These are phyloP conservation scores for Papilio elwesi DNA, from an alignment of 2,888 invertebrate genomes.

Conservation along the genomic window DNA sequence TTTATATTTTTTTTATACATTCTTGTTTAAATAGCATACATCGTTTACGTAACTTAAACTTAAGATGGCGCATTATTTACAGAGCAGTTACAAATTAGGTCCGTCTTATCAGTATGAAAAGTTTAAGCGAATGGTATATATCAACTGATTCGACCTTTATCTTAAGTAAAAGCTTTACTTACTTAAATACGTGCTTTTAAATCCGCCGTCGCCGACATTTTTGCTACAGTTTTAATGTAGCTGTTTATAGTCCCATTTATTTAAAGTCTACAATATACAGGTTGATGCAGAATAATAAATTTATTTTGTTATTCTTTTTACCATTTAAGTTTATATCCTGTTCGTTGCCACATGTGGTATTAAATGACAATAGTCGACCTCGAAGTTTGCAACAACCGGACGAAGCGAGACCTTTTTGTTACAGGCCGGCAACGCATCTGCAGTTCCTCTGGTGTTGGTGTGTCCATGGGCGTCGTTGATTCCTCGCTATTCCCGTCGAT, in stretches of 20 bases:
- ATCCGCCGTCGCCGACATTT: conserved; percentile 14
- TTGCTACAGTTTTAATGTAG: conserved; percentile 19
- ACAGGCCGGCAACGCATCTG: no score
- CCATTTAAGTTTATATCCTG: background rate
- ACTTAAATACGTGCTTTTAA: conserved; percentile 19
- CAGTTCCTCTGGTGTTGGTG: no score
- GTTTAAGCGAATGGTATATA: conserved; percentile 22
- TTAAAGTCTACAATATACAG: background rate
- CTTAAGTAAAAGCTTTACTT: conserved; percentile 21
- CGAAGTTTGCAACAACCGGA: background rate
- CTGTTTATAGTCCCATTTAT: conserved; percentile 20
- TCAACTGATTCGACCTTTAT: conserved; percentile 29
- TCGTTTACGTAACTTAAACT: conserved; percentile 5
- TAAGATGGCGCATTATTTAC: conserved; percentile 3
- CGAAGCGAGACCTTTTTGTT: no score
- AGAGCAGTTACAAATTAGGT: conserved; percentile 10
- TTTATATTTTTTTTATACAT: background rate
- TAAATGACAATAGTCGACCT: background rate
- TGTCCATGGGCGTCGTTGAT: no score
- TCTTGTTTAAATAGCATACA: background rate
- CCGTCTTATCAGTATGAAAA: conserved; percentile 6
- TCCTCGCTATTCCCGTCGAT: no score
- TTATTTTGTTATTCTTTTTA: background rate
- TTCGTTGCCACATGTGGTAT: background rate
- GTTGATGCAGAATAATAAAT: background rate